These are phyloP conservation scores for Empis livida DNA, from an alignment of 2,888 invertebrate genomes.

Conservation along the genomic window DNA sequence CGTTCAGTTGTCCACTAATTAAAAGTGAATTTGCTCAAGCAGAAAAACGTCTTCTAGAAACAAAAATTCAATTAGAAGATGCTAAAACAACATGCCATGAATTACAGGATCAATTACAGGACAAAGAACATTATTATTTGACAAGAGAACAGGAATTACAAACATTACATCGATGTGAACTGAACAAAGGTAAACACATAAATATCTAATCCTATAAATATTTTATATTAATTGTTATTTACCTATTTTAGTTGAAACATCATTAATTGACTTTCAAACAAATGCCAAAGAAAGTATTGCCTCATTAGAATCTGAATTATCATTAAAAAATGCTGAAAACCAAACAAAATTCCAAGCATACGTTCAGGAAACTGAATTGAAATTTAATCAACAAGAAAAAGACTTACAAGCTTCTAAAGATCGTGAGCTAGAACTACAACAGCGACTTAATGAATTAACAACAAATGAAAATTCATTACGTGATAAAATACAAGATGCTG, in stretches of 20 bases:
- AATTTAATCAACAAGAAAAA: slow-evolving; percentile 24
- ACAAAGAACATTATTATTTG: slow-evolving; percentile 27
- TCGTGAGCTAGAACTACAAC: slow-evolving; percentile 23
- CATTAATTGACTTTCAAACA: slow-evolving; percentile 33
- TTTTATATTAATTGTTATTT: slow-evolving; percentile 1
- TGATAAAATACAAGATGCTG: slow-evolving; percentile 22
- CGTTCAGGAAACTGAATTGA: slow-evolving; percentile 21
- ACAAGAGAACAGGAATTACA: slow-evolving; percentile 28
- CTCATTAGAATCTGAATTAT: slow-evolving; percentile 24
- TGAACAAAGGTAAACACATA: slow-evolving; percentile 30
- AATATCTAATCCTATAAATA: no score
- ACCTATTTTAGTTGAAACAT: slow-evolving; percentile 44
- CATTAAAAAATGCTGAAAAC: slow-evolving; percentile 22
- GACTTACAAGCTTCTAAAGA: slow-evolving; percentile 35
- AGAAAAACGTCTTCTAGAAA: slow-evolving; percentile 23
- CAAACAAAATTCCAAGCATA: slow-evolving; percentile 23
- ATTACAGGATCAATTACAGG: slow-evolving; percentile 27
- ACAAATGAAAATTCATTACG: slow-evolving; percentile 22
- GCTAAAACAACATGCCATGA: slow-evolving; percentile 24
- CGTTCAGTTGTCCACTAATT: slow-evolving; percentile 25
- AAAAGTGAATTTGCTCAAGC: slow-evolving; percentile 22
- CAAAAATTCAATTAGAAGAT: slow-evolving; percentile 24
- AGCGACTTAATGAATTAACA: slow-evolving; percentile 21
- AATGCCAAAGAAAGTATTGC: slow-evolving; percentile 25
- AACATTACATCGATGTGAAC: slow-evolving; percentile 27